These are phyloP conservation scores for Brachymystax lenok DNA, from an alignment of 2,797 vertebrate genomes.

Conservation along the genomic window DNA sequence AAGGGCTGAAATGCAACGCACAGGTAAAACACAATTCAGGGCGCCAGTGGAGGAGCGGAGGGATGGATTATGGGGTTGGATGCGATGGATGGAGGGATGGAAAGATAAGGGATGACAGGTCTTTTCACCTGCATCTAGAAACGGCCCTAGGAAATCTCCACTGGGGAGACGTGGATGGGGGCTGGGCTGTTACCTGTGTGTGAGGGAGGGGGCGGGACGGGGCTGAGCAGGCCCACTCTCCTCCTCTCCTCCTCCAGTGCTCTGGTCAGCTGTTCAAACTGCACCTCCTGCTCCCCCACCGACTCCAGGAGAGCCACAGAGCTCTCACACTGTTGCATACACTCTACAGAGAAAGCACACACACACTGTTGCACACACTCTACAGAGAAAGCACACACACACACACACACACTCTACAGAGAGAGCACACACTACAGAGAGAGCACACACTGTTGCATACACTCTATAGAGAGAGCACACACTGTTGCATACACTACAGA, in stretches of 20 bases:
- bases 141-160: not conserved
- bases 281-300: slow-evolving; percentile 99
- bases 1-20: not conserved
- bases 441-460: slow-evolving; percentile 21
- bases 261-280: slow-evolving; percentile 99
- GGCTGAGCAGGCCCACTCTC: slow-evolving; percentile 95
- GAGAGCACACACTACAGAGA: not conserved
- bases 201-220: slow-evolving; percentile 86
- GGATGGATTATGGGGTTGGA: slow-evolving; percentile 27
- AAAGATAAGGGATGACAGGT: not conserved
- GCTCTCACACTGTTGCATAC: slow-evolving; percentile 90
- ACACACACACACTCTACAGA: slow-evolving; percentile 8
- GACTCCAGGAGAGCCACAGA: slow-evolving; percentile 99
- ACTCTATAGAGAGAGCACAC: slow-evolving; percentile 40
- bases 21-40: slow-evolving; percentile 10
- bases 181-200: slow-evolving; percentile 89
- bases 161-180: slow-evolving; percentile 1
- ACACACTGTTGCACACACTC: slow-evolving; percentile 85
- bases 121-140: too few relatives aligned
- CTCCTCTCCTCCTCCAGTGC: slow-evolving; percentile 98
- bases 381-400: slow-evolving; percentile 64
- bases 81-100: slow-evolving; percentile 12
- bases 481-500: slow-evolving; percentile 44
- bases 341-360: slow-evolving; percentile 72
- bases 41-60: slow-evolving; percentile 27